Evolutionary conservation across 2,113 vertebrate genomes (phyloP).

Genomic region (Hydropotes inermis): DNA sequence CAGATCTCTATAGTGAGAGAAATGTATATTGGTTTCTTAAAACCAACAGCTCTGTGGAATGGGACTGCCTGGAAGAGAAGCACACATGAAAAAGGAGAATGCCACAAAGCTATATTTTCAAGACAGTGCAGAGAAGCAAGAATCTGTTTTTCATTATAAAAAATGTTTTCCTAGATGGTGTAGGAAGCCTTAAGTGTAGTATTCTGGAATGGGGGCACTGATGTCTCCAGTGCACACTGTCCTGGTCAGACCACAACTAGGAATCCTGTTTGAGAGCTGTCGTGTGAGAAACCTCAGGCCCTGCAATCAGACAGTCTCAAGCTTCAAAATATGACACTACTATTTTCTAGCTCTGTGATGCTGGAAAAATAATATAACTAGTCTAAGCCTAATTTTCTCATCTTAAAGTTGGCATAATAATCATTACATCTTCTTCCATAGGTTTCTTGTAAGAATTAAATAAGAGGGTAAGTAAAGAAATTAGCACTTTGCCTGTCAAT

Average conservation of each 20-base stretch:
- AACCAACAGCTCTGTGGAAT: conserved; percentile 2
- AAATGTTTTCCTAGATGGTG: conserved; percentile 62
- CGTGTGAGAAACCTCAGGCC: conserved; percentile 39
- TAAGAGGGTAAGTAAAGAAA: neutral
- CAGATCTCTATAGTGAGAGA: neutral
- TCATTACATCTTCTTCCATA: neutral
- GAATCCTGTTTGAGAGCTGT: conserved; percentile 11
- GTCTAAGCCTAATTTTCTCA: neutral
- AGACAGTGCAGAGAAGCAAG: conserved; percentile 3
- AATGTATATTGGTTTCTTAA: conserved; percentile 3
- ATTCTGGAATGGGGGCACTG: neutral
- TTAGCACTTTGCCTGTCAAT: neutral
- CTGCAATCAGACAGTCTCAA: neutral
- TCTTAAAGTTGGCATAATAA: neutral
- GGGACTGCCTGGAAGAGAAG: conserved; percentile 4
- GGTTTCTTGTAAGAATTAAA: neutral
- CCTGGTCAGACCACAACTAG: conserved; percentile 44
- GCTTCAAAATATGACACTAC: conserved; percentile 32
- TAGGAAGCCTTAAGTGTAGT: conserved; percentile 23
- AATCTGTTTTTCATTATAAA: conserved; percentile 63
- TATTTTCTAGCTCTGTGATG: neutral
- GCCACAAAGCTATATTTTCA: conserved; percentile 32
- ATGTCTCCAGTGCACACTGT: conserved; percentile 14
- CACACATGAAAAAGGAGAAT: conserved; percentile 38
- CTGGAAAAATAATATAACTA: neutral